Evolutionary conservation across 2,797 vertebrate genomes (phyloP), one percentile per base, ranked within the genome.

Genomic region (Leptodactylus fallax): DNA sequence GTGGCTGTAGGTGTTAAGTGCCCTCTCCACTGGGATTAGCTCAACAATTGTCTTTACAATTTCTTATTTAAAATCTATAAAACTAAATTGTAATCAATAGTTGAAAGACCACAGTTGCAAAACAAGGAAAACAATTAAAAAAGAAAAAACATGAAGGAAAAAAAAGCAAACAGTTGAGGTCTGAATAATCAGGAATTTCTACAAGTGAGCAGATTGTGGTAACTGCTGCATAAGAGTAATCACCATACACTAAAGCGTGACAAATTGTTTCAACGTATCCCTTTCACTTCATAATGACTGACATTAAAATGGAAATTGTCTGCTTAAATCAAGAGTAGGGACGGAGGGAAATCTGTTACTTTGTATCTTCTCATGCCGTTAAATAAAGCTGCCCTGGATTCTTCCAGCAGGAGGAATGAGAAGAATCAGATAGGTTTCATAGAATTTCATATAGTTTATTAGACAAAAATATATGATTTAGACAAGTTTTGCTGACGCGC

Each of bases 401-500:
- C 79, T 55, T 45, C 51, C 21, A 21, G 17, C 12, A 51, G 56
- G 45, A 49, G 16, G 19, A 56, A 78, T 25, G 17, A 67, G 49
- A 65, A 63, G 13, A 85, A 56, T 7, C 69, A 67, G 3, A 89
- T 85, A 91, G 82, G 88, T n/a, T 91, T 94, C 95, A 94, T 96
- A 95, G 71, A 77, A 95, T 99, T 98, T 98, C 97, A 96, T 97
- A 98, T 96, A 95, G 96, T 99, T 99, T 99, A 99, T 99, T 99
- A 98, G 97, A 98, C 97, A 99, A 99, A 96, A 99, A 99, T 99
- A 99, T 98, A 99, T 96, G 97, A 98, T 98, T 98, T 99, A 96
- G 95, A 98, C 97, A 98, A 98, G 97, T 97, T 96, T 96, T 95
- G 96, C 96, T 96, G 96, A 97, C 95, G 96, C 95, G 92, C 95